Percentiles rank a stretch among this genome's conserved stretches.
Evolutionary conservation across 2,797 vertebrate genomes (phyloP).

Genomic region (Pantherophis vulpinus): DNA sequence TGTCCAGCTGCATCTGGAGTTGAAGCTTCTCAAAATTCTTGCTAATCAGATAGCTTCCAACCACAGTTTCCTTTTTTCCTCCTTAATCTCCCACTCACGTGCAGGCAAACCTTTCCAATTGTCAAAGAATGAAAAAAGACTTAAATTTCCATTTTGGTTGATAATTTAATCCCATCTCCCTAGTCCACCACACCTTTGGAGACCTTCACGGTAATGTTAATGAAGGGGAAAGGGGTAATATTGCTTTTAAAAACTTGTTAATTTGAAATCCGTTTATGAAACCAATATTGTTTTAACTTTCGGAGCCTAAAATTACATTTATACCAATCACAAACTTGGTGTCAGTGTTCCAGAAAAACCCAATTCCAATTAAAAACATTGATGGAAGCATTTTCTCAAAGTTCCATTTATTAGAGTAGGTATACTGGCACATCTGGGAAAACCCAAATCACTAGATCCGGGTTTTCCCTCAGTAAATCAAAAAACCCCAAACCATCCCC

Average conservation of each 20-base stretch:
- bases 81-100: background rate
- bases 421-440: too few species aligned
- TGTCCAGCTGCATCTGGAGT: background rate
- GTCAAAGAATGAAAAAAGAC: background rate
- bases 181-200: background rate
- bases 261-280: background rate
- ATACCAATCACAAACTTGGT: background rate
- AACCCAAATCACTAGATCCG: too few species aligned
- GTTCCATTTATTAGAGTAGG: too few species aligned
- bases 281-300: too few species aligned
- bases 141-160: background rate
- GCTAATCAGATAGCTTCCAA: background rate
- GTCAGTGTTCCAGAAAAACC: too few species aligned
- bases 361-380: too few species aligned
- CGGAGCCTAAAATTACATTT: background rate
- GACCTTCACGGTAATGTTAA: background rate
- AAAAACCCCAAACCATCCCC: too few species aligned
- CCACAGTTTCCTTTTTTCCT: background rate
- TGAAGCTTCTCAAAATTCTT: background rate
- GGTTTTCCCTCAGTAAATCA: too few species aligned
- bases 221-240: background rate
- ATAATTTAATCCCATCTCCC: background rate
- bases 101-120: background rate
- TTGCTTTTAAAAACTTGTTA: background rate
- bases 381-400: too few species aligned